A percentile compares a stretch with the other conserved stretches of the same genome.
Conservation (phyloP, 2,888 invertebrate species). For the Ochropleura plecta region DNA sequence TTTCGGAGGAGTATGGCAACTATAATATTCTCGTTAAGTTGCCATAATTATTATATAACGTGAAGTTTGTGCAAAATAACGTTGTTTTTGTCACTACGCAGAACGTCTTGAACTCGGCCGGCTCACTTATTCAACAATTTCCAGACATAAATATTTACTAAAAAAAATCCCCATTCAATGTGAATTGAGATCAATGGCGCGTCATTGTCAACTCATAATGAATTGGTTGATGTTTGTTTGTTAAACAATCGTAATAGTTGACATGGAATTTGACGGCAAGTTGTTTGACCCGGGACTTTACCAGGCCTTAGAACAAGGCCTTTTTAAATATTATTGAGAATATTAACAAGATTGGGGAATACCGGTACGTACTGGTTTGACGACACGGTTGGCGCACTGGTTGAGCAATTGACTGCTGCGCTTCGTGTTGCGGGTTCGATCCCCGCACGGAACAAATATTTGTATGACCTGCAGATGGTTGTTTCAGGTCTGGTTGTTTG, state of each 20-base stretch:
- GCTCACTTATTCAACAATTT: conserved; percentile 11
- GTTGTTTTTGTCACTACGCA: neutral
- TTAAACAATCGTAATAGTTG: conserved; percentile 5
- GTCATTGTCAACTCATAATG: conserved; percentile 1
- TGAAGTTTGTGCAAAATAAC: neutral
- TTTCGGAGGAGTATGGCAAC: too few species aligned
- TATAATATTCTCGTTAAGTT: too few species aligned
- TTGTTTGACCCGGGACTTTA: neutral
- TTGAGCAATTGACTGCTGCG: too few species aligned
- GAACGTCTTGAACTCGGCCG: conserved; percentile 2
- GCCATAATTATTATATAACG: too few species aligned
- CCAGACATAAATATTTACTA: conserved; percentile 25
- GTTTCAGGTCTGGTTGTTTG: too few species aligned
- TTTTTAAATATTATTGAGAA: neutral
- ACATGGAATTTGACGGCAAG: neutral
- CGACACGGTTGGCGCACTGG: too few species aligned
- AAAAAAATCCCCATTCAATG: conserved; percentile 10
- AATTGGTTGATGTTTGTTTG: conserved; percentile 10
- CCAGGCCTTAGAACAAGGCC: neutral
- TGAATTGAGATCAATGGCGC: conserved; percentile 5
- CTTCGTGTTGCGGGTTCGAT: too few species aligned
- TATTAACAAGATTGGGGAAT: neutral
- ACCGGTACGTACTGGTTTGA: neutral
- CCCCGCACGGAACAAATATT: too few species aligned
- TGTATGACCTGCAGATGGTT: too few species aligned